A percentile compares a stretch with the other conserved stretches of the same genome.
Conservation (phyloP, 2,113 vertebrate species). For the Ursus arctos region DNA sequence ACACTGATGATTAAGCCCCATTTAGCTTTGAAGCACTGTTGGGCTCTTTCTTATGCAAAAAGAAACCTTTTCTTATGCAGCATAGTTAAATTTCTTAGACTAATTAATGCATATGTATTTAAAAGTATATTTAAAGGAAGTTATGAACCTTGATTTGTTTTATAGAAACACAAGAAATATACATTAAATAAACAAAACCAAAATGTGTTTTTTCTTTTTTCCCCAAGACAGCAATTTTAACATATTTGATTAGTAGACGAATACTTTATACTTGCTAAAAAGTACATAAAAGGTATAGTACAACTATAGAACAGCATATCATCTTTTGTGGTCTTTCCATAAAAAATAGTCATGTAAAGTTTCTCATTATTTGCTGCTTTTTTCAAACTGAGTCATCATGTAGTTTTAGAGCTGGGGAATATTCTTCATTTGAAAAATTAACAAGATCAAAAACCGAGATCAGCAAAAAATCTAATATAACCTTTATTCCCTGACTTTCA, state of each 20-base stretch:
- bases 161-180: neutral
- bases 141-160: neutral
- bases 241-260: neutral
- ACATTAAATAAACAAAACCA: constrained; percentile 13
- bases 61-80: neutral
- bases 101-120: neutral
- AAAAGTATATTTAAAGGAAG: constrained; percentile 28
- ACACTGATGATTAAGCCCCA: neutral
- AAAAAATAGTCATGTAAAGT: neutral
- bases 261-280: neutral
- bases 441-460: neutral
- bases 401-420: constrained; percentile 8
- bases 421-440: neutral
- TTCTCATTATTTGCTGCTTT: neutral
- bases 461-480: neutral
- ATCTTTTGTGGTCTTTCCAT: neutral
- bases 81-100: neutral
- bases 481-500: neutral
- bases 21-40: neutral
- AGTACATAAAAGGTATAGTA: neutral
- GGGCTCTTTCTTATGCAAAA: neutral
- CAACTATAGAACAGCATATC: neutral
- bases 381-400: neutral
- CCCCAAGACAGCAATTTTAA: neutral
- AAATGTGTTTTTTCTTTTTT: neutral